These are phyloP conservation scores for Mus caroli DNA, from an alignment of 2,797 vertebrate species.

Conservation along the genomic window DNA sequence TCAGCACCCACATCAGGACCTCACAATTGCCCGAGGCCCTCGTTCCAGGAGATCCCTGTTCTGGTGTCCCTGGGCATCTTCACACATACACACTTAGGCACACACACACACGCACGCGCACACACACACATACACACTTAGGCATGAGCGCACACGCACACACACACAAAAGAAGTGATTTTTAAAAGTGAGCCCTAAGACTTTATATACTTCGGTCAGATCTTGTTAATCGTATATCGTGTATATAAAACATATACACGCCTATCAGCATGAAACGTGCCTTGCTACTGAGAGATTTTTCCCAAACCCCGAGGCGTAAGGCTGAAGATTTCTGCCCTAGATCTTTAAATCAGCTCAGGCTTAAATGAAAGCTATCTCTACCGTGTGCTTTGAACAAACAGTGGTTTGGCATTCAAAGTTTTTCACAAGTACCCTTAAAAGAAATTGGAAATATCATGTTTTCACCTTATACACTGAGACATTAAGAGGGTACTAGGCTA, in stretches of 20 bases:
- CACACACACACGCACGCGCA: background rate
- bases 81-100: background rate
- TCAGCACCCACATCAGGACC: background rate
- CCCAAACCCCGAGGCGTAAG: slow-evolving; percentile 18
- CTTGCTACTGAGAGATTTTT: background rate
- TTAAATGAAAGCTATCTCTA: background rate
- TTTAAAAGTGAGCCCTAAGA: background rate
- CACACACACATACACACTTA: background rate
- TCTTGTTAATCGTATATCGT: background rate
- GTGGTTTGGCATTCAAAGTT: background rate
- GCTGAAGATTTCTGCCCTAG: background rate
- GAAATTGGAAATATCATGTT: slow-evolving; percentile 44
- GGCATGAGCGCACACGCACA: background rate
- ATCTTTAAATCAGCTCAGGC: background rate
- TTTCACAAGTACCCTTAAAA: slow-evolving; percentile 38
- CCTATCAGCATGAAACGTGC: background rate
- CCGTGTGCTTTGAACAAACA: background rate
- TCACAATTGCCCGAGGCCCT: background rate
- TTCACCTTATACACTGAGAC: background rate
- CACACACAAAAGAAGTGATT: background rate
- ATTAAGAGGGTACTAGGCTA: slow-evolving; percentile 30
- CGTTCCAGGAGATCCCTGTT: background rate
- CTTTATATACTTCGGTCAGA: background rate
- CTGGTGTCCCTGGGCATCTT: background rate
- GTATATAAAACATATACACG: slow-evolving; percentile 9